Percentiles rank a stretch among this genome's conserved stretches.
Conservation (phyloP, 1,140 invertebrate genomes). For the Triops longicaudatus region DNA sequence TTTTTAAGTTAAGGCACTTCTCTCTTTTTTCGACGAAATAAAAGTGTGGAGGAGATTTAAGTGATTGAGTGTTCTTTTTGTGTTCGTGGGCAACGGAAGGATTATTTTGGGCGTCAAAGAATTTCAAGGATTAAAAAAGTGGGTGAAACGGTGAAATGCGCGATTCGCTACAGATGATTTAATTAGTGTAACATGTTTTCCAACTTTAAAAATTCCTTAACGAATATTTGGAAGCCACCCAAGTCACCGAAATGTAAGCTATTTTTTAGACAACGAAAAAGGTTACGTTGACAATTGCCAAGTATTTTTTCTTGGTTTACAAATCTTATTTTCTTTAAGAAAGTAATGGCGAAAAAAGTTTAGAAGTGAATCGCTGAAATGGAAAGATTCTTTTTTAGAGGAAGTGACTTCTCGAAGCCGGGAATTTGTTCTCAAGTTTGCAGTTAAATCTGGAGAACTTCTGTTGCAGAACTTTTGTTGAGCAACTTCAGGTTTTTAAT, state of each 20-base stretch:
- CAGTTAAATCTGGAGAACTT: too few species aligned
- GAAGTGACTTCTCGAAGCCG: too few species aligned
- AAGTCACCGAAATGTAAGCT: not conserved
- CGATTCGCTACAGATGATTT: not conserved
- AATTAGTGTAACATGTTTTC: conserved; percentile 7
- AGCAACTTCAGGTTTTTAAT: too few species aligned
- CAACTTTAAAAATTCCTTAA: conserved; percentile 9
- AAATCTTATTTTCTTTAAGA: not conserved
- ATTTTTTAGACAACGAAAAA: not conserved
- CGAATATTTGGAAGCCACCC: conserved; percentile 14
- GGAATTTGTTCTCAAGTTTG: too few species aligned
- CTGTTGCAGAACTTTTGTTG: too few species aligned
- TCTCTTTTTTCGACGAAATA: not conserved
- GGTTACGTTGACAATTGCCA: not conserved
- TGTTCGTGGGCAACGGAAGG: too few species aligned
- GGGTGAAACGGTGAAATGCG: not conserved
- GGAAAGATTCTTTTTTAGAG: too few species aligned
- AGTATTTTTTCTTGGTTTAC: not conserved
- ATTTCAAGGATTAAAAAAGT: conserved; percentile 1
- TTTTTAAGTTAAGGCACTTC: not conserved
- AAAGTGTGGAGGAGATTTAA: too few species aligned
- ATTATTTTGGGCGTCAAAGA: not conserved
- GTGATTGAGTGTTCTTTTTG: too few species aligned
- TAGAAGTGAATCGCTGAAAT: too few species aligned
- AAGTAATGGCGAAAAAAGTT: too few species aligned